Conservation (phyloP, 2,888 invertebrate species). For the Choreutis nemorana region DNA sequence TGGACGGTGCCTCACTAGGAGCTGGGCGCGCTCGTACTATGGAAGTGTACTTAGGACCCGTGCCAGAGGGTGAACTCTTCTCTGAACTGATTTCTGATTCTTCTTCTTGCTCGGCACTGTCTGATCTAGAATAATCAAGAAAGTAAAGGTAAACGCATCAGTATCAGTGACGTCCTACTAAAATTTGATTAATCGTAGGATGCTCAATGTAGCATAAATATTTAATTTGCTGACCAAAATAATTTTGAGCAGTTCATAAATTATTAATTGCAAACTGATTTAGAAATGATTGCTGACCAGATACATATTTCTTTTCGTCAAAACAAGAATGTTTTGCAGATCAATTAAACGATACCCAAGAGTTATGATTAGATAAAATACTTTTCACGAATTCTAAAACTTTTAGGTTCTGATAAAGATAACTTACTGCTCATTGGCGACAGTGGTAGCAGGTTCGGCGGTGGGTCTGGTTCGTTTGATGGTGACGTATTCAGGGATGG, state of each 20-base stretch:
- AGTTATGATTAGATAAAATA: neutral
- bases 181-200: neutral
- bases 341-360: neutral
- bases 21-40: constrained; percentile 43
- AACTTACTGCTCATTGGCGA: constrained; percentile 57
- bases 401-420: too few relatives aligned
- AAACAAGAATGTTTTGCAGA: neutral
- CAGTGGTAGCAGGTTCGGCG: constrained; percentile 52
- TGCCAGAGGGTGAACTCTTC: constrained; percentile 36
- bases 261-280: too few relatives aligned
- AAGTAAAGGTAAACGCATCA: neutral
- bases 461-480: constrained; percentile 68
- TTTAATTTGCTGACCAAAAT: too few relatives aligned
- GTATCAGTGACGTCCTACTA: neutral
- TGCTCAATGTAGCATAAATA: neutral
- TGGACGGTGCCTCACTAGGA: constrained; percentile 23
- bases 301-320: too few relatives aligned
- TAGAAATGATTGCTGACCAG: too few relatives aligned
- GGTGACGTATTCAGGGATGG: constrained; percentile 71
- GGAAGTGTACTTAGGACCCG: constrained; percentile 49
- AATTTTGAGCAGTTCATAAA: too few relatives aligned
- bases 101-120: constrained; percentile 28
- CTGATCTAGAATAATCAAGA: constrained; percentile 35
- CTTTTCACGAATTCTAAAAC: neutral
- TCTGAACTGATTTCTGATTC: constrained; percentile 42